Base-by-base conservation (phyloP, 2,888 invertebrate species). In the Geotrupes spiniger region DNA sequence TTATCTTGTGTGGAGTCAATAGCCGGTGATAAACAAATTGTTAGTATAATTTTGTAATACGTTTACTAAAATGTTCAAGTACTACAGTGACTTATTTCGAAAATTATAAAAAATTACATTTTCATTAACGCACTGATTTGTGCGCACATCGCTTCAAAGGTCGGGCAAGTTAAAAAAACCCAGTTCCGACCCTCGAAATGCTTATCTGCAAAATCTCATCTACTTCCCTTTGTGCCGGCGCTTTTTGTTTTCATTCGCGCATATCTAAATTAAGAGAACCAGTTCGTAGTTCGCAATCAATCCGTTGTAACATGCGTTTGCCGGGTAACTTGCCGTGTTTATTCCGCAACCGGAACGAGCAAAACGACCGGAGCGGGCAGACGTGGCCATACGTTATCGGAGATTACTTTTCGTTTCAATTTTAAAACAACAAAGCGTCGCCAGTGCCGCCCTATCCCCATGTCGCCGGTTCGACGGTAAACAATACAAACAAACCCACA, bases 361-460 rank as follows among this genome's bases (percentile, higher is more conserved):
- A 46, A 40, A 54, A 36, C 48, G 48, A 6, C 14, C 14, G 9
- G 38, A 43, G 43, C 39, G 39, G 46, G 28, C 46, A 46, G 31
- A 45, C 50, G 42, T 43, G 42, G 51, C 53, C 53, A 52, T 55
- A 53, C 49, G 55, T 63, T 63, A 62, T 63, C 61, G 53, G 57
- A 62, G 63, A 60, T 62, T 61, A 63, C 61, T 62, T 60, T 63
- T 61, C 61, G 60, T 61, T 60, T 62, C 60, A 63, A 60, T 61
- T 62, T 59, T 52, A 56, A 58, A 61, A 61, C 53, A 59, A 58
- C 58, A 60, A 48, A 36, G 56, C 52, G 54, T 44, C 49, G 47
- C 48, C 46, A 46, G 43, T 15, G 33, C 33, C 15, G 33, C 14
- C 11, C 33, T 9, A 10, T 14, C 14, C 50, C 42, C 44, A 46